A percentile compares a stretch with the other conserved stretches of the same genome.
Evolutionary conservation across 2,888 invertebrate genomes (phyloP).

Genomic region (Campoplex nolae): DNA sequence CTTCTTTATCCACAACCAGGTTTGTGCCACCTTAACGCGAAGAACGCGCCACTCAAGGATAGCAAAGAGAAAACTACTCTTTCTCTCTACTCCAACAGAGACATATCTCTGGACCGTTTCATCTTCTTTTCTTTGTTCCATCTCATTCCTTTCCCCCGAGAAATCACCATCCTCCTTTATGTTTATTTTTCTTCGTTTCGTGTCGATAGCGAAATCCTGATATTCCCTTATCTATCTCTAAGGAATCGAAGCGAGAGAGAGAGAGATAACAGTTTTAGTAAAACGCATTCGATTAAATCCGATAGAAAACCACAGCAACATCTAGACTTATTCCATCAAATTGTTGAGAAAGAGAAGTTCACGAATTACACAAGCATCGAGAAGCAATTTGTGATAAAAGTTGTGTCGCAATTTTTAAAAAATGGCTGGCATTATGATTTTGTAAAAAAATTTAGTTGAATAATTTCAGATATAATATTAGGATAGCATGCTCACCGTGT

Average conservation of each 20-base stretch:
- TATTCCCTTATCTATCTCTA: constrained; percentile 42
- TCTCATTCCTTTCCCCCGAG: constrained; percentile 16
- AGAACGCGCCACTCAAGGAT: constrained; percentile 71
- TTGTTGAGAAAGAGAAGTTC: not conserved
- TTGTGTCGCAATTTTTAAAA: not conserved
- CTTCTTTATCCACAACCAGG: constrained; percentile 79
- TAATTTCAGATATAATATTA: too few relatives aligned
- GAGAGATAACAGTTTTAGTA: not conserved
- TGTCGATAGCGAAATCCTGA: constrained; percentile 11
- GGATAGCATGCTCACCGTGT: not conserved
- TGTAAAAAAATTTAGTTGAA: too few relatives aligned
- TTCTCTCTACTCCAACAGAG: constrained; percentile 60
- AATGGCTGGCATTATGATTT: not conserved
- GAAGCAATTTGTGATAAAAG: constrained; percentile 10
- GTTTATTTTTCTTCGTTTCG: not conserved
- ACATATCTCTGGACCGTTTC: constrained; percentile 53
- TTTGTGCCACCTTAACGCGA: constrained; percentile 74
- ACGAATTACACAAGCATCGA: not conserved
- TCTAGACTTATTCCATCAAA: not conserved
- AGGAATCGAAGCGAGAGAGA: not conserved
- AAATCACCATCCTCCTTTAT: constrained; percentile 27
- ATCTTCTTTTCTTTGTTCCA: constrained; percentile 5
- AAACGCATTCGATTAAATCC: constrained; percentile 27
- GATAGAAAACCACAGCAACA: constrained; percentile 6
- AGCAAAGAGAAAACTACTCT: constrained; percentile 45